These are phyloP conservation scores for Porites cylindrica DNA, from an alignment of 92 coral and sea anemone species.

Conservation along the genomic window DNA sequence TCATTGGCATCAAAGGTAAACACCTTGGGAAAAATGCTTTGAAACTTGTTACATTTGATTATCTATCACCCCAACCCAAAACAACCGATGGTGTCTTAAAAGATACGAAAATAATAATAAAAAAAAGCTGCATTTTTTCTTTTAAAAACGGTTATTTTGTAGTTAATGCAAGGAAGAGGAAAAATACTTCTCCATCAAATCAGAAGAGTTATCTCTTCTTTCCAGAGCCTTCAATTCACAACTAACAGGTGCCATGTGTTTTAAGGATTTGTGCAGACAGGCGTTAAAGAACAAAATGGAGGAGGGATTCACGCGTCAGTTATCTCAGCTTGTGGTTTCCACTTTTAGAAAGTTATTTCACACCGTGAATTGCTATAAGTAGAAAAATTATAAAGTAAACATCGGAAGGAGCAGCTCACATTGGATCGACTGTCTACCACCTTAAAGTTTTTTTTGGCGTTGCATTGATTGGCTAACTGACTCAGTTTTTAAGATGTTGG, in stretches of 20 bases:
- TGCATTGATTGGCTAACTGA: too few relatives aligned
- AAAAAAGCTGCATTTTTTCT: background rate
- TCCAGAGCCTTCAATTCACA: background rate
- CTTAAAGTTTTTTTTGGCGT: too few relatives aligned
- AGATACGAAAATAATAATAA: background rate
- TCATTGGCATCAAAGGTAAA: slow-evolving; percentile 21
- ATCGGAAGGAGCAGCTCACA: background rate
- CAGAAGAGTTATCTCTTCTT: background rate
- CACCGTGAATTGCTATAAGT: slow-evolving; percentile 3
- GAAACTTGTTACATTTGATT: slow-evolving; percentile 36
- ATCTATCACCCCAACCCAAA: background rate
- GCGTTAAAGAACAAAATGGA: background rate
- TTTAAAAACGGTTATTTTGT: background rate
- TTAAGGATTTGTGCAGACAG: background rate
- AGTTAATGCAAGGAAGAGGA: background rate
- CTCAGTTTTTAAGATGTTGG: too few relatives aligned
- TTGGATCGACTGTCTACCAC: too few relatives aligned
- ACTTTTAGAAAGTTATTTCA: slow-evolving; percentile 1
- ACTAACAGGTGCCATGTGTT: slow-evolving; percentile 26
- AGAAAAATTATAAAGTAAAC: slow-evolving; percentile 4
- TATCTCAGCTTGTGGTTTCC: slow-evolving; percentile 13
- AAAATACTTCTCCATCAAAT: too few relatives aligned
- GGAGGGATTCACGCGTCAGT: slow-evolving; percentile 1
- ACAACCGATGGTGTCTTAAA: background rate
- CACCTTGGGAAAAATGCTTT: background rate